These are phyloP conservation scores for Bombyx huttoni DNA, from an alignment of 2,888 invertebrate genomes.

Conservation along the genomic window DNA sequence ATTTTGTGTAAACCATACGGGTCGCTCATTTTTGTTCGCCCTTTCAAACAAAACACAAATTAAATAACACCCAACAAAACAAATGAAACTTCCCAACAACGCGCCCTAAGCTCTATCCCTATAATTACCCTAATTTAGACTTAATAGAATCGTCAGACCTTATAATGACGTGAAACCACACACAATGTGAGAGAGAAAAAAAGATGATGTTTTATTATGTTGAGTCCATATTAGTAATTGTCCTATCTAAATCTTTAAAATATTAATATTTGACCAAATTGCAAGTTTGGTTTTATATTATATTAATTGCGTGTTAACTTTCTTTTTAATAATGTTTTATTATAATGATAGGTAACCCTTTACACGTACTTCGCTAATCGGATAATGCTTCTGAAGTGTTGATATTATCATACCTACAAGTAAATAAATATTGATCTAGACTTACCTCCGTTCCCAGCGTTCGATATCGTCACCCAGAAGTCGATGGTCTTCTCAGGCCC, in stretches of 20 bases:
- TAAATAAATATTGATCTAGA: conserved; percentile 11
- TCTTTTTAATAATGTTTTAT: too few relatives aligned
- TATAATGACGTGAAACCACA: conserved; percentile 4
- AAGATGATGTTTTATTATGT: background rate
- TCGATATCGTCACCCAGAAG: conserved; percentile 95
- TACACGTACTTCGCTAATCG: background rate
- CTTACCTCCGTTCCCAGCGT: conserved; percentile 90
- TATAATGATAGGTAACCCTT: too few relatives aligned
- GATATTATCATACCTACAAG: background rate
- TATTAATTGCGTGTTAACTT: too few relatives aligned
- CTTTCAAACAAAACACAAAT: conserved; percentile 4
- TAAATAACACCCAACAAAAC: conserved; percentile 9
- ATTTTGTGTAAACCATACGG: too few relatives aligned
- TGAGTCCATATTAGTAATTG: background rate
- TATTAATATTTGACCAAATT: too few relatives aligned
- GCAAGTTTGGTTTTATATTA: too few relatives aligned
- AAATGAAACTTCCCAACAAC: conserved; percentile 5
- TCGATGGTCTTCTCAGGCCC: conserved; percentile 96
- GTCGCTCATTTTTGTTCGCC: background rate
- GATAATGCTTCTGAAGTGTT: background rate
- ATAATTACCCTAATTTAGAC: conserved; percentile 46
- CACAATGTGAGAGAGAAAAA: background rate
- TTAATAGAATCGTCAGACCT: conserved; percentile 41
- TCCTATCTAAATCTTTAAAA: too few relatives aligned
- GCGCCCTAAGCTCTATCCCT: conserved; percentile 20